Evolutionary conservation across 30 jellyfish, hydroid and myxozoan species (phyloP), one percentile per base, ranked within the genome.

Genomic region (Rhopilema esculentum): DNA sequence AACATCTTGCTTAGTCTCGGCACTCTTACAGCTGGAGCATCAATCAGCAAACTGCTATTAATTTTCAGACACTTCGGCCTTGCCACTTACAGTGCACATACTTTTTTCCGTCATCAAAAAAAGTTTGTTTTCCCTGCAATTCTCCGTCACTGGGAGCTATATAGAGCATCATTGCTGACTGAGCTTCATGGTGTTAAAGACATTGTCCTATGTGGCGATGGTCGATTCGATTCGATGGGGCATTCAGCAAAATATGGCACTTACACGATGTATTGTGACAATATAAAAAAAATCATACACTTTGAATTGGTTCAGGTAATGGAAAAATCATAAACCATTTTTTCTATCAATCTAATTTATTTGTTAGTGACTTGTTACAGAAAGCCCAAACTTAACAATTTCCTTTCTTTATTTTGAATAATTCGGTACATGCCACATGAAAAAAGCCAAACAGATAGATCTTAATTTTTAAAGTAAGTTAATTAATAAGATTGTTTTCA

Each of bases 201-300:
- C 49, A 30, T 66, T 12, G 49, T 66, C 29, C 49, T 30, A 66
- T 66, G 76, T 66, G 76, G 76, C 29, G 76, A 66, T 66, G 76
- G 76, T 66, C 76, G 76, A 40, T 67, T 67, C 33, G 93, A 84
- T 31, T 84, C 93, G 27, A 84, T 84, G 88, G 88, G 93, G 31
- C 93, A 84, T 31, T 29, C 77, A 17, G 87, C 93, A 21, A 76
- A 86, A 75, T 84, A 72, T 84, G 92, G 92, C 17, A 66, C 69
- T 16, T 84, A 84, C 87, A 65, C 70, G 67, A 84, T 75, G 93
- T 86, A 63, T 49, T 49, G 81, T 62, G 24, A 48, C 49, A 61
- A 31, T 27, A 27, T 63, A 15, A 27, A 24, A 48, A 86, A 74
- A 63, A 86, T 86, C 26, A 29, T 74, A 19, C 94, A 86, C 62